Evolutionary conservation across 2,797 vertebrate genomes (phyloP).

Genomic region (Oophaga sylvatica): DNA sequence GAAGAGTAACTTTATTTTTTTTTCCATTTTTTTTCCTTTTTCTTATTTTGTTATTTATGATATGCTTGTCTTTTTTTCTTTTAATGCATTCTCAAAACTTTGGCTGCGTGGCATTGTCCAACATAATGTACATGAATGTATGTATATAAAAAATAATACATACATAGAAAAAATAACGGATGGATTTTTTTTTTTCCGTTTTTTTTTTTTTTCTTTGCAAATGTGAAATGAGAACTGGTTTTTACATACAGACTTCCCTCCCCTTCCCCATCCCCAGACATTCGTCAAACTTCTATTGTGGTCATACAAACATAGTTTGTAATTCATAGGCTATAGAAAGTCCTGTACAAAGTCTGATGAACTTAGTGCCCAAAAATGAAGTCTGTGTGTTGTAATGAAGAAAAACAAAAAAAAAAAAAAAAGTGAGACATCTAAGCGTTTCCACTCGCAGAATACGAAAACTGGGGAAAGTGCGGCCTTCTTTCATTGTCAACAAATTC

Average conservation of each 20-base stretch:
- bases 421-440: slow-evolving; percentile 80
- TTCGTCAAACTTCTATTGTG: slow-evolving; percentile 68
- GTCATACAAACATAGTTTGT: slow-evolving; percentile 76
- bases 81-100: slow-evolving; percentile 47
- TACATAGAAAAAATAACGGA: slow-evolving; percentile 62
- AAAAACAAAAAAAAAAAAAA: slow-evolving; percentile 67
- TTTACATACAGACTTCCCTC: slow-evolving; percentile 65
- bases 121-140: slow-evolving; percentile 52
- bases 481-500: slow-evolving; percentile 93
- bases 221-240: slow-evolving; percentile 69
- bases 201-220: slow-evolving; percentile 71
- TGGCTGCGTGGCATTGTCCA: slow-evolving; percentile 33
- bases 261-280: slow-evolving; percentile 57
- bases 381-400: slow-evolving; percentile 72
- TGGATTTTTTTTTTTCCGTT: slow-evolving; percentile 63
- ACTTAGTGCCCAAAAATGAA: slow-evolving; percentile 80
- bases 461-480: slow-evolving; percentile 96
- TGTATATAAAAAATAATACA: slow-evolving; percentile 52
- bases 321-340: slow-evolving; percentile 74
- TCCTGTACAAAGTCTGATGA: slow-evolving; percentile 77
- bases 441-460: slow-evolving; percentile 97
- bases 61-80: slow-evolving; percentile 63
- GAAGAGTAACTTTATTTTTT: slow-evolving; percentile 69
- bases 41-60: slow-evolving; percentile 21
- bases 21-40: background rate